Evolutionary conservation across 2,113 vertebrate genomes (phyloP), one percentile per base, ranked within the genome.

Genomic region (Vidua macroura): DNA sequence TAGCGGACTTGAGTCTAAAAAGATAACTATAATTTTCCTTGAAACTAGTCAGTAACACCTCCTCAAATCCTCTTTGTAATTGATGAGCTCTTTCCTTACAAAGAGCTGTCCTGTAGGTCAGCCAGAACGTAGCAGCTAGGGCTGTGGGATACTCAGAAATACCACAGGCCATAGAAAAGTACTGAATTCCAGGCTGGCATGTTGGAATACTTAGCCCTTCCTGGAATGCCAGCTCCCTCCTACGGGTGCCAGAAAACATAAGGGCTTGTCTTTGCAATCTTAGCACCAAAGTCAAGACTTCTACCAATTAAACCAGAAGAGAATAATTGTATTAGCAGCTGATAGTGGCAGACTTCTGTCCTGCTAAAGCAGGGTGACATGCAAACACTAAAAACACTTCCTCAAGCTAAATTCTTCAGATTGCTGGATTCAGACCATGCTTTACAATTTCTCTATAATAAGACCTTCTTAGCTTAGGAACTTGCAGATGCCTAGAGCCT

Each of bases 401-500:
- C 74, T 87, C 78, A 62, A 84, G 81, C 67, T 93, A 67, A 92
- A 93, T 90, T 37, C 62, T 88, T 83, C 66, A 74, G 35, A 72
- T 46, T 56, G 64, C 52, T 81, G 33, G 31, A 92, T 89, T 55
- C 2, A 5, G 68, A 96, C 62, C 44, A 60, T 2, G 1, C 51
- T 88, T 92, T 90, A 81, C 76, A 55, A 95, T 91, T 92, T 80
- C 88, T 97, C 90, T 22, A 52, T 86, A 75, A 53, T 22, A 93
- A 92, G 63, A 83, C 35, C 51, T 85, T 53, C 68, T 76, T 76
- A 86, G 49, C 31, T 76, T 46, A 55, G 25, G 62, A 78, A 62
- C 46, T 62, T 92, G 66, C 46, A 94, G 39, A 68, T 56, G 78
- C 69, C 68, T 52, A 66, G 51, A 79, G 67, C n/a, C n/a, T 74